Conservation (phyloP, 2,888 invertebrate genomes). For the Lasioglossum pauxillum region DNA sequence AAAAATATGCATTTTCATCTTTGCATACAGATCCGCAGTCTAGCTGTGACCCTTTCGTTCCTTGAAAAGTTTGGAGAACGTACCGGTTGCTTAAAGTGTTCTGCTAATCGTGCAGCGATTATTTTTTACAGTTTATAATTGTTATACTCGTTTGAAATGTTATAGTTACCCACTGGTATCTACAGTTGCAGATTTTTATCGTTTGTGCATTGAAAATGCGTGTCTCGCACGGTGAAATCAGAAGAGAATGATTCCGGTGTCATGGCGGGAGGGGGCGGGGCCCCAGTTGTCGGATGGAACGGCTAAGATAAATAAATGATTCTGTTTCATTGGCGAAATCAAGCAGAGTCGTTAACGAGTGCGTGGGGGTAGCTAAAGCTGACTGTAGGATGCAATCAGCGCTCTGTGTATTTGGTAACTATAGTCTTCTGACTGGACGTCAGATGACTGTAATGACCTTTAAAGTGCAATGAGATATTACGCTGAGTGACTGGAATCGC, state of each 20-base stretch:
- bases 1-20: background rate
- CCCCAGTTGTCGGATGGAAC: background rate
- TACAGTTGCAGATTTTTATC: background rate
- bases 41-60: background rate
- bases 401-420: background rate
- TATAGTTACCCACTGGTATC: background rate
- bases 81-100: background rate
- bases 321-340: background rate
- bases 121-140: background rate
- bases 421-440: conserved; percentile 1
- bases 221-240: background rate
- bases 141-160: background rate
- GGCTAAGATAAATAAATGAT: background rate
- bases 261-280: no score
- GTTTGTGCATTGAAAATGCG: background rate
- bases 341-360: background rate
- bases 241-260: background rate
- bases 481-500: background rate
- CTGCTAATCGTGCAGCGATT: background rate
- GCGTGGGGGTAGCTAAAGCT: background rate
- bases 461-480: background rate
- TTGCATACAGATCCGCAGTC: background rate
- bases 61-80: background rate
- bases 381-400: background rate
- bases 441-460: background rate